Conservation (phyloP, 2,888 invertebrate genomes). For the Deilephila porcellus region DNA sequence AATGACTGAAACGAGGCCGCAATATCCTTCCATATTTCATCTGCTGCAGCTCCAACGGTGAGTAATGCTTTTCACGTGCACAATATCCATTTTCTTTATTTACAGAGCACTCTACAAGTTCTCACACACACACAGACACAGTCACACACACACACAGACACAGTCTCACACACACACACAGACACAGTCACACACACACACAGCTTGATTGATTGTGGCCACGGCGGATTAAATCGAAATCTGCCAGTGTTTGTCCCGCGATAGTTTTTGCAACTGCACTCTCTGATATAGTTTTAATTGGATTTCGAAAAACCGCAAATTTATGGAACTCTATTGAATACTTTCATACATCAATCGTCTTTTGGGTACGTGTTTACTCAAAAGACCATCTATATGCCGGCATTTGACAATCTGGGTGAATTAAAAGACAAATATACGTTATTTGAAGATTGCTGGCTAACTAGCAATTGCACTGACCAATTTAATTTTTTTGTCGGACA, state of each 20-base stretch:
- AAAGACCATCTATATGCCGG: background rate
- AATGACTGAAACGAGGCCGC: background rate
- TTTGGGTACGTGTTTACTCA: background rate
- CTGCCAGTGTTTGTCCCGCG: background rate
- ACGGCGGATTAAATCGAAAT: slow-evolving; percentile 20
- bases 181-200: background rate
- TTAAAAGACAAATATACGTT: no score
- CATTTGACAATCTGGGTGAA: no score
- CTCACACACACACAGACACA: background rate
- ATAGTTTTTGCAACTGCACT: slow-evolving; percentile 1
- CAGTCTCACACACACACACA: background rate
- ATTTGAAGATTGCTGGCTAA: no score
- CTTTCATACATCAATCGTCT: background rate
- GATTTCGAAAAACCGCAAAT: background rate
- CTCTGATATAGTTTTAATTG: slow-evolving; percentile 21
- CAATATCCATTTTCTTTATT: slow-evolving; percentile 26
- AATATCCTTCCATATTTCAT: slow-evolving; percentile 2
- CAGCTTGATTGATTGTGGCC: slow-evolving; percentile 19
- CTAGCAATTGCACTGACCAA: no score
- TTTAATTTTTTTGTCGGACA: no score
- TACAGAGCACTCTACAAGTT: slow-evolving; percentile 24
- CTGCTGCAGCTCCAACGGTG: slow-evolving; percentile 5
- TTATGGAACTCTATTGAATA: background rate
- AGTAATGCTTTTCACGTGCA: slow-evolving; percentile 22
- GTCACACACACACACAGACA: background rate